These are phyloP conservation scores for Conus betulinus DNA, from an alignment of 1,140 invertebrate genomes.

Conservation along the genomic window DNA sequence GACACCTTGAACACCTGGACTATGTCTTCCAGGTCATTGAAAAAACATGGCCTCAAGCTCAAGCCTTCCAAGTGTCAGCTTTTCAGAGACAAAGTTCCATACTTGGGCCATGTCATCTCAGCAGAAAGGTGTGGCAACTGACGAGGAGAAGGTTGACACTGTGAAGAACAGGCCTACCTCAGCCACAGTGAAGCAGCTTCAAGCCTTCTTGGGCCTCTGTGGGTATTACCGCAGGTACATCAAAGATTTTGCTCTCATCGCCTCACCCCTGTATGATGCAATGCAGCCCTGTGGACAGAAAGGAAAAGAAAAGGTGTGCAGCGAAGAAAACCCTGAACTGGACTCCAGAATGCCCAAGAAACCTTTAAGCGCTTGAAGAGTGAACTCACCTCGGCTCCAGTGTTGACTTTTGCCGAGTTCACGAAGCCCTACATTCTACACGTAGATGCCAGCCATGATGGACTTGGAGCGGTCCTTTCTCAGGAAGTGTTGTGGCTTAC, in stretches of 20 bases:
- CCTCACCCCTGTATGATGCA: too few relatives aligned
- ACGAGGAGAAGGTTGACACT: constrained; percentile 71
- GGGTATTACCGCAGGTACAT: constrained; percentile 73
- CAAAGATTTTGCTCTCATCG: too few relatives aligned
- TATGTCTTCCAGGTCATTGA: constrained; percentile 53
- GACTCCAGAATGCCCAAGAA: too few relatives aligned
- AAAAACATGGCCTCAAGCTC: constrained; percentile 49
- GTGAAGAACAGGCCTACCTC: constrained; percentile 63
- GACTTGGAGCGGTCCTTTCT: constrained; percentile 51
- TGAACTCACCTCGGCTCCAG: constrained; percentile 30
- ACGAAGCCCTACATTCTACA: constrained; percentile 30
- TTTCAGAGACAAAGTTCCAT: constrained; percentile 16
- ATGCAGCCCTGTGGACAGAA: too few relatives aligned
- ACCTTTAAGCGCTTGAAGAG: not conserved
- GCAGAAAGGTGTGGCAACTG: too few relatives aligned
- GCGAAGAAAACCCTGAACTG: too few relatives aligned
- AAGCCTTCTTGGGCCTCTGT: constrained; percentile 75
- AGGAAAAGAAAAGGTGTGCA: too few relatives aligned
- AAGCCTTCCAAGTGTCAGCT: constrained; percentile 47
- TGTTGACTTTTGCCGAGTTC: constrained; percentile 43
- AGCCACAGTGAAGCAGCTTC: constrained; percentile 67
- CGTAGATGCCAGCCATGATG: not conserved
- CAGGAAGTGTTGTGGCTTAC: too few relatives aligned
- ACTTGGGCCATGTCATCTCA: constrained; percentile 33
- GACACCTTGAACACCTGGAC: constrained; percentile 43